These are phyloP conservation scores for human DNA, from an alignment of 2,113 vertebrate genomes.

Conservation along the genomic window GRCh38 chr7:116052001-116052500, in stretches of 20 bases:
- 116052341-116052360: slow-evolving; percentile 36
- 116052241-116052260: neutral
- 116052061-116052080: neutral
- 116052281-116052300: slow-evolving; percentile 9
- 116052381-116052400: neutral
- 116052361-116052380: slow-evolving; percentile 48
- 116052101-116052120: accelerated
- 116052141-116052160: neutral
- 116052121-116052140: neutral
- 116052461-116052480: too few species aligned
- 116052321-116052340: neutral
- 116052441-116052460: too few species aligned
- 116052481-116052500: too few species aligned
- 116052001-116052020: neutral
- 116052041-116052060: neutral
- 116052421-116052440: too few species aligned
- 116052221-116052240: slow-evolving; percentile 23
- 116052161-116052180: neutral
- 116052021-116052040: neutral
- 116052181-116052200: neutral
- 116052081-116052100: neutral
- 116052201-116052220: neutral
- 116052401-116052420: neutral
- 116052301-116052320: slow-evolving; percentile 15
- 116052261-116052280: neutral